Evolutionary conservation across 2,888 invertebrate genomes (phyloP), one percentile per base, ranked within the genome.

Genomic region (Drosophila buzzatii): DNA sequence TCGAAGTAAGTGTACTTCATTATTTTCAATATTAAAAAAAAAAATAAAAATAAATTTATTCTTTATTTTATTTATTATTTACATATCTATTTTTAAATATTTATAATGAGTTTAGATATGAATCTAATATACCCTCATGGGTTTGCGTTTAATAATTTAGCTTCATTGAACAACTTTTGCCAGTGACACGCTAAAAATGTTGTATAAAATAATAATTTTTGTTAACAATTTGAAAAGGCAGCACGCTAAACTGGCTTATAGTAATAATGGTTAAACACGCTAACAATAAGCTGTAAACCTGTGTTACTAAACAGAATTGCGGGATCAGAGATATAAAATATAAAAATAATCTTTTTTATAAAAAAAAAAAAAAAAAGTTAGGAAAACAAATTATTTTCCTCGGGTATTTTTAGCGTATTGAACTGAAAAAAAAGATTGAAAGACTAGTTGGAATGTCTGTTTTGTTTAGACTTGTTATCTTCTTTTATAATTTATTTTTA

Each of bases 201-300:
- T 42, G 52, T 47, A 8, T 44, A 47, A 49, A 39, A 33, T 55
- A 41, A 9, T 31, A 49, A 35, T 27, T 53, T 52, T 35, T 55
- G 31, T 23, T 67, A 72, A 44, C 60, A 47, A 68, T 63, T 79
- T 56, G 63, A 63, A 61, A 68, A 63, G 57, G 39, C 39, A 57
- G 16, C 59, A 74, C 51, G 68, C 70, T 42, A 70, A 52, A 49
- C 51, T 45, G 23, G 27, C 58, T 16, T 23, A 23, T 2, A 41
- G 42, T 23, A 18, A 33, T 16, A 42, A 35, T 20, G 12, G 39
- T 33, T 16, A 39, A 52, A 52, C 31, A 44, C n/a, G 49, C 16
- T 9, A 20, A 16, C 39, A 44, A 45, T 10, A 18, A 37, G 20
- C 49, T 14, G 16, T 16, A 3, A 16, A 5, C 44, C 47, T 9